Evolutionary conservation across 1,140 invertebrate species (phyloP).

Genomic region (Spodoptera frugiperda): DNA sequence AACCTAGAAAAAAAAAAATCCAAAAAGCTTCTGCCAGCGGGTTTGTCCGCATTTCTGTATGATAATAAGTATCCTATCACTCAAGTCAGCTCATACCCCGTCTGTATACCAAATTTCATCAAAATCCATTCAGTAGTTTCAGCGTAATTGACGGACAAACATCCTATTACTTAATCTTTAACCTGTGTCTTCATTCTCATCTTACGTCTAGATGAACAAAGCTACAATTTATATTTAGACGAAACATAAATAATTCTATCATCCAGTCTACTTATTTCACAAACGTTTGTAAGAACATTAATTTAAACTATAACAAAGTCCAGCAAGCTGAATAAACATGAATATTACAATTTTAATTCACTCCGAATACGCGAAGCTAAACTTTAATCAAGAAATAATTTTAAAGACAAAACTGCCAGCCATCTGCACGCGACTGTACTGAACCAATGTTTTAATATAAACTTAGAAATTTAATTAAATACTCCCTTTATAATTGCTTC

Average conservation of each 20-base stretch:
- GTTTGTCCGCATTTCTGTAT: too few species aligned
- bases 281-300: slow-evolving; percentile 26
- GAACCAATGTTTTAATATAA: slow-evolving; percentile 51
- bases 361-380: slow-evolving; percentile 30
- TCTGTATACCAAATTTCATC: too few species aligned
- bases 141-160: too few species aligned
- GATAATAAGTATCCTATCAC: too few species aligned
- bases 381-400: slow-evolving; percentile 58
- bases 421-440: slow-evolving; percentile 53
- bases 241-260: neutral
- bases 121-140: too few species aligned
- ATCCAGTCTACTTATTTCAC: neutral
- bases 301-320: slow-evolving; percentile 4
- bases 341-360: slow-evolving; percentile 51
- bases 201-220: too few species aligned
- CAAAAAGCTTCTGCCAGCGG: too few species aligned
- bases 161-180: too few species aligned
- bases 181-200: too few species aligned
- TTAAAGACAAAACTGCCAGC: slow-evolving; percentile 45
- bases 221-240: too few species aligned
- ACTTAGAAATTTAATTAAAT: slow-evolving; percentile 52
- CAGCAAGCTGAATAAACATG: slow-evolving; percentile 20
- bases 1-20: too few species aligned
- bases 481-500: slow-evolving; percentile 38
- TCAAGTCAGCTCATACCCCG: too few species aligned